Percentiles rank a stretch among this genome's conserved stretches.
These are phyloP conservation scores for Palaemon carinicauda DNA, from an alignment of 1,140 invertebrate species.

Conservation along the genomic window DNA sequence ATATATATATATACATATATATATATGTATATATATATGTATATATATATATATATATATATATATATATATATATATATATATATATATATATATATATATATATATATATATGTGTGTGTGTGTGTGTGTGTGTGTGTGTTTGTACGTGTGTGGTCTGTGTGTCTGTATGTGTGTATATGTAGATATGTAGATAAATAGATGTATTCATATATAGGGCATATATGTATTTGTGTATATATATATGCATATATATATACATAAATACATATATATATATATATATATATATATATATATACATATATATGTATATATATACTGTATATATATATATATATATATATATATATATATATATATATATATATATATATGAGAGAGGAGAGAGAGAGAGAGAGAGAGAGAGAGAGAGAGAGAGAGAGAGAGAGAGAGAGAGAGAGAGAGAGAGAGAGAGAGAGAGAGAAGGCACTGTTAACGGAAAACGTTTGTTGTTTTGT, in stretches of 20 bases:
- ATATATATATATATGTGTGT: not conserved
- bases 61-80: not conserved
- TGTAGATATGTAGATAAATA: not conserved
- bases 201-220: not conserved
- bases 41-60: not conserved
- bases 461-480: too few relatives aligned
- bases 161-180: not conserved
- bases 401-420: too few relatives aligned
- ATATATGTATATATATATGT: not conserved
- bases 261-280: not conserved
- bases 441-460: too few relatives aligned
- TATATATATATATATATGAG: not conserved
- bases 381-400: too few relatives aligned
- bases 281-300: too few relatives aligned
- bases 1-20: not conserved
- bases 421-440: too few relatives aligned
- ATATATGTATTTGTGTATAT: not conserved
- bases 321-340: not conserved
- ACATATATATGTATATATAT: too few relatives aligned
- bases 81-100: slow-evolving; percentile 2
- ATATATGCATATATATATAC: not conserved
- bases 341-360: not conserved
- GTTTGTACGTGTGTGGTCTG: too few relatives aligned
- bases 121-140: too few relatives aligned
- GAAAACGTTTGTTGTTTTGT: too few relatives aligned